A percentile compares a stretch with the other conserved stretches of the same genome.
phyloP scores from a whole-genome alignment of 2,797 vertebrate species.

The Galaxias olidus region DNA sequence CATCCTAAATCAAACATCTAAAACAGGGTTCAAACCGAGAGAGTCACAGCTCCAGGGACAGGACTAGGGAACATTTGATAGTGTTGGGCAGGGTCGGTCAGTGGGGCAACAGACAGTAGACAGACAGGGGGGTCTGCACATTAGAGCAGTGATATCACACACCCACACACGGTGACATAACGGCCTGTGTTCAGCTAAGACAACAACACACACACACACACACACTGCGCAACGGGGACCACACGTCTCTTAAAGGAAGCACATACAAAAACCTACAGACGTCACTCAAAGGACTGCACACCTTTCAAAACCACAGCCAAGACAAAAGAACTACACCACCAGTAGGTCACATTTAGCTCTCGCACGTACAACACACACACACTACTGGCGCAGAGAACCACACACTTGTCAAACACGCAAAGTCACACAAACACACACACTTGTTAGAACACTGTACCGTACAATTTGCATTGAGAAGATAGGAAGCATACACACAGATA shows the following conservation, averaged over 20 bases:
- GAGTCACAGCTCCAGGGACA: conserved; percentile 51
- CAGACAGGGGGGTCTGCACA: conserved; percentile 42
- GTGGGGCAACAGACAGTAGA: conserved; percentile 26
- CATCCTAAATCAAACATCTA: conserved; percentile 20
- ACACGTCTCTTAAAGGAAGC: conserved; percentile 41
- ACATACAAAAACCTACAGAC: conserved; percentile 25
- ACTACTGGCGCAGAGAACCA: conserved; percentile 35
- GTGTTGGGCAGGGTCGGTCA: conserved; percentile 44
- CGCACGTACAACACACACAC: neutral
- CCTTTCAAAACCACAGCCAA: conserved; percentile 23
- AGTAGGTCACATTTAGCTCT: too few relatives aligned
- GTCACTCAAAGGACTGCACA: conserved; percentile 35
- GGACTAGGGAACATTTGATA: conserved; percentile 47
- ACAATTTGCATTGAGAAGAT: conserved; percentile 48
- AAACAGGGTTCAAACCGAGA: conserved; percentile 46
- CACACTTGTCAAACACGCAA: conserved; percentile 28
- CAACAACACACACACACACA: conserved; percentile 43
- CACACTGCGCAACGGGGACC: conserved; percentile 55
- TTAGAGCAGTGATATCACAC: conserved; percentile 43
- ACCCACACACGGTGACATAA: conserved; percentile 30
- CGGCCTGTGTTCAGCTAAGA: conserved; percentile 53
- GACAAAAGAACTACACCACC: too few relatives aligned
- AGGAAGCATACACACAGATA: conserved; percentile 61
- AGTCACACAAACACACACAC: conserved; percentile 54
- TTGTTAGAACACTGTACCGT: conserved; percentile 42